These are phyloP conservation scores for Etia nguti DNA, from an alignment of 2,113 vertebrate genomes.

Conservation along the genomic window DNA sequence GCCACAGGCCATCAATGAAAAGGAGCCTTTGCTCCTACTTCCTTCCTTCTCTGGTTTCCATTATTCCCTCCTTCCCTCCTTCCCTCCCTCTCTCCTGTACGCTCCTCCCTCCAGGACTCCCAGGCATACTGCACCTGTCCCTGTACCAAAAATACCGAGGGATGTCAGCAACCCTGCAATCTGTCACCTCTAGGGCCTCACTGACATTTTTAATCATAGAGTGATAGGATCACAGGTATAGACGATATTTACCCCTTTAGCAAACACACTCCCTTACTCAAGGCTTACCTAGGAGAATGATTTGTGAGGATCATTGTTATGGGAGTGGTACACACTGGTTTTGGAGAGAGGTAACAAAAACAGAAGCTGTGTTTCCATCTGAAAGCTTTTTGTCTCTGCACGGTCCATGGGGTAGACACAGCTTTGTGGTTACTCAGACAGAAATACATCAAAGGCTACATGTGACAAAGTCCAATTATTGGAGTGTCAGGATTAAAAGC, in stretches of 20 bases:
- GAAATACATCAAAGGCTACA: constrained; percentile 62
- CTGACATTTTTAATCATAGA: constrained; percentile 75
- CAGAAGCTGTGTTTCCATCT: constrained; percentile 28
- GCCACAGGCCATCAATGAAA: constrained; percentile 57
- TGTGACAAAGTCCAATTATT: constrained; percentile 67
- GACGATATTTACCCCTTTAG: constrained; percentile 62
- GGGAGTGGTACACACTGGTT: constrained; percentile 26
- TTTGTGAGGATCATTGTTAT: constrained; percentile 39
- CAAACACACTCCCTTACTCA: constrained; percentile 47
- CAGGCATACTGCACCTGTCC: constrained; percentile 69
- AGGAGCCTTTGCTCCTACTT: constrained; percentile 31
- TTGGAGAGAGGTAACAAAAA: constrained; percentile 34
- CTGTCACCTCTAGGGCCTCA: constrained; percentile 67
- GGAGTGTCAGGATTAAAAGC: constrained; percentile 58
- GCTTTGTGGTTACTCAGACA: constrained; percentile 47
- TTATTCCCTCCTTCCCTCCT: constrained; percentile 6
- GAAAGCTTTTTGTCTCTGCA: constrained; percentile 38
- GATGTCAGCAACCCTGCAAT: constrained; percentile 66
- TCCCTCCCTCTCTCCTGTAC: neutral
- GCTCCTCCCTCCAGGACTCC: constrained; percentile 53
- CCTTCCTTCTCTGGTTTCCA: constrained; percentile 9
- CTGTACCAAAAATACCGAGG: constrained; percentile 68
- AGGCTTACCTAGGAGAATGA: constrained; percentile 41
- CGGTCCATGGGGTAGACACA: constrained; percentile 6
- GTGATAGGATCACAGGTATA: constrained; percentile 60